phyloP scores from a whole-genome alignment of 2,797 vertebrate species.

The Octomys mimax region DNA sequence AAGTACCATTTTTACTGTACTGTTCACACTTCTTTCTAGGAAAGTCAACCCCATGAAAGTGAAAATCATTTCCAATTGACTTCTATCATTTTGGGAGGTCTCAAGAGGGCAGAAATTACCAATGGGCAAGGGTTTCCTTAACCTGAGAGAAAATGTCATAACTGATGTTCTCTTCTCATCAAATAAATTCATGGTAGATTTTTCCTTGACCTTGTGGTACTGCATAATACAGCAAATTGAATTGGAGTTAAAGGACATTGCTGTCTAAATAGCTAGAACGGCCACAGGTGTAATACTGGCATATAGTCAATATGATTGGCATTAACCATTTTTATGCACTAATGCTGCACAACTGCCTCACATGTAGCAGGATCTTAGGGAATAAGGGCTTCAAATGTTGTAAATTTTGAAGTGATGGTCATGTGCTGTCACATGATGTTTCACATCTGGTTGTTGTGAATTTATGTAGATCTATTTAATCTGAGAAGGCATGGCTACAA shows the following conservation, averaged over 20 bases:
- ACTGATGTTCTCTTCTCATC: not conserved
- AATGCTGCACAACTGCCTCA: not conserved
- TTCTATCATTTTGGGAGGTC: not conserved
- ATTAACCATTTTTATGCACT: not conserved
- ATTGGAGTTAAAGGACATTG: conserved; percentile 4
- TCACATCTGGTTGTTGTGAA: not conserved
- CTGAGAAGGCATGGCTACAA: not conserved
- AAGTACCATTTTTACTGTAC: not conserved
- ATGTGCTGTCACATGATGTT: not conserved
- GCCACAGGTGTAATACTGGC: not conserved
- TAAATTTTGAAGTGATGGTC: not conserved
- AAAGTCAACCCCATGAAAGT: not conserved
- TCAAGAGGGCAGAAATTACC: not conserved
- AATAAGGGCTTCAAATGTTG: not conserved
- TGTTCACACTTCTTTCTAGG: not conserved
- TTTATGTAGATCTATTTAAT: not conserved
- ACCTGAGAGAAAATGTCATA: not conserved
- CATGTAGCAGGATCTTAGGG: not conserved
- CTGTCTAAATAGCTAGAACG: not conserved
- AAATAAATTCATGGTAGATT: not conserved
- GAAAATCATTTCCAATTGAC: conserved; percentile 7
- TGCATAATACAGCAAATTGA: not conserved
- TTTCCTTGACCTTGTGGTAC: conserved; percentile 9
- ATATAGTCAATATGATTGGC: conserved; percentile 29
- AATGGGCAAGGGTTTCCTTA: not conserved